phyloP scores from a whole-genome alignment of 2,888 invertebrate genomes.

The Cephus rjabovi region DNA sequence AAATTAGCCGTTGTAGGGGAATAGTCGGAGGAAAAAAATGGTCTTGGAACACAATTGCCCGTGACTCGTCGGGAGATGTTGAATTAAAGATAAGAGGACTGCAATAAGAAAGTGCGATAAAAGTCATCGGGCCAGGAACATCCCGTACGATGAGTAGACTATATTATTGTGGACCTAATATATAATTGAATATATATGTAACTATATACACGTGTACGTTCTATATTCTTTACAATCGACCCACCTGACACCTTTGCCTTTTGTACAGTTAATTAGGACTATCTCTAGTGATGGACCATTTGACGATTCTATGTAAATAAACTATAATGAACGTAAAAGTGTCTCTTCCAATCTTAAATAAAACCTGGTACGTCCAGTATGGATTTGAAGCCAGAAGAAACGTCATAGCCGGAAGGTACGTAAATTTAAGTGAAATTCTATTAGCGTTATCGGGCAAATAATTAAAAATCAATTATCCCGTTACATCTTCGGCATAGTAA shows the following conservation, averaged over 20 bases:
- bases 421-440: background rate
- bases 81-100: constrained; percentile 1
- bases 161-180: background rate
- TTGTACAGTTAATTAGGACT: constrained; percentile 29
- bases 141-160: background rate
- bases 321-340: background rate
- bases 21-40: background rate
- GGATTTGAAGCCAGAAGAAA: background rate
- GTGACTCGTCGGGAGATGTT: constrained; percentile 3
- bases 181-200: background rate
- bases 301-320: background rate
- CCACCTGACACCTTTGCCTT: constrained; percentile 33
- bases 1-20: background rate
- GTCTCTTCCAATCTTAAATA: background rate
- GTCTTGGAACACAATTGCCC: background rate
- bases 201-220: constrained; percentile 14
- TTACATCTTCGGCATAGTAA: background rate
- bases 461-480: background rate
- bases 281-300: background rate
- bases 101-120: constrained; percentile 1
- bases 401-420: background rate
- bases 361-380: background rate
- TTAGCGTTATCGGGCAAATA: background rate
- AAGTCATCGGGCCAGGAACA: background rate
- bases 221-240: constrained; percentile 33